Conservation (phyloP, 2,113 vertebrate genomes). For the Patagioenas fasciata region DNA sequence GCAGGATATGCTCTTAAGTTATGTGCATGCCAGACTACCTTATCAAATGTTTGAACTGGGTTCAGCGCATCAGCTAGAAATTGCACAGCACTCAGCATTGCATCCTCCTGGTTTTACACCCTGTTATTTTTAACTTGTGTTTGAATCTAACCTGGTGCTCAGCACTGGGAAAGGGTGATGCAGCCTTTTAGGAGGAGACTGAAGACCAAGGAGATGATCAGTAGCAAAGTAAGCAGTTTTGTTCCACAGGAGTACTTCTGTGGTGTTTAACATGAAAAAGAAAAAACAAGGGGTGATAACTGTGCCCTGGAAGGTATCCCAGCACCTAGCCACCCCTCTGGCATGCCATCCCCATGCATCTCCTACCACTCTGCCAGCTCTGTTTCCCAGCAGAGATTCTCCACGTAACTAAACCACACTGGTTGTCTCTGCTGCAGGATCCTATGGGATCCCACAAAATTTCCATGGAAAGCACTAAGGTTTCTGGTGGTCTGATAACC, state of each 20-base stretch:
- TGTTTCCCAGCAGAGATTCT: not conserved
- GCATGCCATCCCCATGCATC: not conserved
- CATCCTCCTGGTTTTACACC: accelerated
- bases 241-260: not conserved
- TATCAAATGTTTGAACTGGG: not conserved
- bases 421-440: not conserved
- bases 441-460: not conserved
- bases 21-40: not conserved
- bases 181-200: not conserved
- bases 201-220: accelerated
- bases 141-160: not conserved
- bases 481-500: constrained; percentile 26
- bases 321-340: not conserved
- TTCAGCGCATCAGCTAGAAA: not conserved
- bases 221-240: not conserved
- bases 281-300: not conserved
- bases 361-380: not conserved
- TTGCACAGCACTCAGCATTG: not conserved
- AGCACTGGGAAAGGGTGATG: not conserved
- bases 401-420: not conserved
- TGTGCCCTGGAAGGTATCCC: not conserved
- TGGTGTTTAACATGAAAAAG: not conserved
- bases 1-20: not conserved
- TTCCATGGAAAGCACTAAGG: not conserved
- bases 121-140: not conserved